A percentile compares a stretch with the other conserved stretches of the same genome.
phyloP scores from a whole-genome alignment of 2,888 invertebrate genomes.

The Torymus texanus region DNA sequence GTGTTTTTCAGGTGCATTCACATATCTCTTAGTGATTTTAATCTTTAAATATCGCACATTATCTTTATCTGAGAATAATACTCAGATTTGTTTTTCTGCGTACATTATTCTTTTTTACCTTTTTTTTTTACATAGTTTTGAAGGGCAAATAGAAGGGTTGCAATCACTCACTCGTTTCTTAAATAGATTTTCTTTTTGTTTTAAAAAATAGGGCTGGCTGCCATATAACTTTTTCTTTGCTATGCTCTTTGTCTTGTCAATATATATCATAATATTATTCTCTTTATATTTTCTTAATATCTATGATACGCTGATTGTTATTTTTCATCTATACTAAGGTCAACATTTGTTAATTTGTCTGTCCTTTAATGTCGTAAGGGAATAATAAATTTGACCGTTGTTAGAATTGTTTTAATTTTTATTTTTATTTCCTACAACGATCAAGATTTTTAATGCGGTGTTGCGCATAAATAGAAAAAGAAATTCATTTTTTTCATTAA shows the following conservation, averaged over 20 bases:
- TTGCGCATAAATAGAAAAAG: slow-evolving; percentile 30
- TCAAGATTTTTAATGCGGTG: slow-evolving; percentile 8
- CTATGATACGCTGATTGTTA: slow-evolving; percentile 49
- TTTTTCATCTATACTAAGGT: slow-evolving; percentile 38
- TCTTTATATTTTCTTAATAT: slow-evolving; percentile 38
- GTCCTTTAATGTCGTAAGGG: slow-evolving; percentile 10
- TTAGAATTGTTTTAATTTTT: slow-evolving; percentile 9
- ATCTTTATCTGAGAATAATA: slow-evolving; percentile 34
- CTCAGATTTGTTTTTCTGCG: slow-evolving; percentile 6
- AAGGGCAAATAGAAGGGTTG: background rate
- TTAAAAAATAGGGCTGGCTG: slow-evolving; percentile 55
- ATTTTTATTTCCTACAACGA: slow-evolving; percentile 5
- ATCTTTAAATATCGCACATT: slow-evolving; percentile 34
- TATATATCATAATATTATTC: slow-evolving; percentile 15
- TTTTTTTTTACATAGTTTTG: slow-evolving; percentile 25
- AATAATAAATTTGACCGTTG: slow-evolving; percentile 28
- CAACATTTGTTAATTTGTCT: slow-evolving; percentile 35
- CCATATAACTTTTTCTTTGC: slow-evolving; percentile 28
- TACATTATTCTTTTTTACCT: background rate
- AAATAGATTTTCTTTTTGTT: slow-evolving; percentile 28
- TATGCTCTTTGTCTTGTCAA: slow-evolving; percentile 8
- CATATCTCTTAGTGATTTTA: slow-evolving; percentile 30
- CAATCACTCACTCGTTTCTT: slow-evolving; percentile 4
- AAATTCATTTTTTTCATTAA: slow-evolving; percentile 16
- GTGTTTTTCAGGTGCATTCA: slow-evolving; percentile 24